Base-by-base conservation (phyloP, 2,113 vertebrate genomes). In the Poeciliopsis turrubarensis region DNA sequence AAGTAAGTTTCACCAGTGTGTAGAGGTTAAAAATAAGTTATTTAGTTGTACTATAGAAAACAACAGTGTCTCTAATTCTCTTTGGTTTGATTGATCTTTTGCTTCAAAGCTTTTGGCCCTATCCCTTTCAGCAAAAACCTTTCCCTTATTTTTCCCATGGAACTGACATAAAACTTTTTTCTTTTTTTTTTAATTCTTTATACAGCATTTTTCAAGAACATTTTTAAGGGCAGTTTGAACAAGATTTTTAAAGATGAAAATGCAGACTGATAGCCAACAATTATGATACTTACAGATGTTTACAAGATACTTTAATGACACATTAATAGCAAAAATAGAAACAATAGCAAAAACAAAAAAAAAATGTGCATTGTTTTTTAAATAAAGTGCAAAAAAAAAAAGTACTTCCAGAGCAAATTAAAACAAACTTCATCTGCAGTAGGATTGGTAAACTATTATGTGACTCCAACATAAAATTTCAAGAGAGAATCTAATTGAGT, bases 11-110 rank as follows among this genome's bases (percentile, higher is more conserved):
- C 11, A 65, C 17, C 29, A 11, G 17, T 7, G 32, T 57, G 12
- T 41, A 22, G 15, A 62, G 14, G 0, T 32, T 3, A 68, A 73
- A 60, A 51, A 3, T 25, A 62, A 69, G 0, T 68, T 57, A 14
- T 32, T 3, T 11, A 3, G 26, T 39, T 64, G 41, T 26, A 26
- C 26, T 57, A 31, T 68, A 60, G 5, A 62, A 37, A 70, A 68
- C 25, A 65, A 74, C 22, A 76, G 25, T 26, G 51, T 54, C 25
- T 70, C 72, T 70, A 25, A 78, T 86, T 85, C 15, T 71, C 66
- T 90, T 75, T 65, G 17, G 73, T 68, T 72, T 54, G n/a, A 60
- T 26, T 73, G 65, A 87, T 69, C 22, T 80, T 79, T 75, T 62
- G 72, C 60, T 84, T 87, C 61, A 78, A 81, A 85, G 84, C 57